Evolutionary conservation across 2,113 vertebrate species (phyloP), one percentile per base, ranked within the genome.

Genomic region (Psettodes erumei): DNA sequence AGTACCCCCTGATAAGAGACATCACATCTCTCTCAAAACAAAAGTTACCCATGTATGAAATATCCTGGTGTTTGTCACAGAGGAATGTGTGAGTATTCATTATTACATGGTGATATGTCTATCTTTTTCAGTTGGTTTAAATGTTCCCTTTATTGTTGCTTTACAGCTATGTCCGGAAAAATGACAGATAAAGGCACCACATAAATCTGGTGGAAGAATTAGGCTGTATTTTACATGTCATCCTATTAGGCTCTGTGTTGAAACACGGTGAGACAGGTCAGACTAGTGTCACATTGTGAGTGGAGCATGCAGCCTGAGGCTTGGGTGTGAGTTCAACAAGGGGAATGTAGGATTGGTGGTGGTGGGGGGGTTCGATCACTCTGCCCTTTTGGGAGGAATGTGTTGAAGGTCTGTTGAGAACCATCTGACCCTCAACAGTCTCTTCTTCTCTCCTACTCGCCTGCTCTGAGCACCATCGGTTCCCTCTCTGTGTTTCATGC

Each of bases 341-440:
- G 37, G 2, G n/a, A n/a, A 19, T 23, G 53, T 18, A 19, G 8
- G 30, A 50, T 30, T 62, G 18, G 59, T 25, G 16, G 50, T 4
- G 12, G 8, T 42, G 27, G 55, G 54, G 51, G 64, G n/a, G 13
- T 38, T 30, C 18, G n/a, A 70, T 68, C 71, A 48, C 54, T 61
- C n/a, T 89, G 84, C 35, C 75, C 87, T 91, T 87, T 80, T 53
- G 53, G 18, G 21, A 43, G 59, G 82, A 84, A 89, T 90, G 83
- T 72, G 51, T 40, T 48, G 9, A 32, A 72, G 74, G 77, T 68
- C 70, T 33, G 28, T 43, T 23, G 12, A 73, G 27, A 82, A 56
- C 23, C 28, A 43, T 12, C 4, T 61, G 83, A 76, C 78, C 71
- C 60, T 51, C 13, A 10, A 30, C n/a, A 60, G 30, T 48, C 50